These are phyloP conservation scores for Serilophus lunatus DNA, from an alignment of 2,113 vertebrate genomes.

Conservation along the genomic window DNA sequence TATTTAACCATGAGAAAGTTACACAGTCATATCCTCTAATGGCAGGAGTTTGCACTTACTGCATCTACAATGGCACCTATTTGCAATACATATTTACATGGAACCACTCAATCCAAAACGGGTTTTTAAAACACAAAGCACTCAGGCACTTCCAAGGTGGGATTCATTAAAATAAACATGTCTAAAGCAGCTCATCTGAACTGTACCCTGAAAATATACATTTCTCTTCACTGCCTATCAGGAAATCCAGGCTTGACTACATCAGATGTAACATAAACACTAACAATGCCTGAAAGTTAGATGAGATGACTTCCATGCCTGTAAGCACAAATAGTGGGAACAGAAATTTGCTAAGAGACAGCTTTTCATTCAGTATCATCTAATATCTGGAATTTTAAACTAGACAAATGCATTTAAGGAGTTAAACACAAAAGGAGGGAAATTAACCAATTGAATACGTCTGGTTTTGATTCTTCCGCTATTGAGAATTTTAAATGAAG, in stretches of 20 bases:
- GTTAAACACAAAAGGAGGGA: constrained; percentile 14
- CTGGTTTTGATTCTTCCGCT: constrained; percentile 8
- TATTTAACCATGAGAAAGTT: background rate
- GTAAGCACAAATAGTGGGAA: background rate
- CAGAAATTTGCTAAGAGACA: background rate
- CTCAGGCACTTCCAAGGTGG: background rate
- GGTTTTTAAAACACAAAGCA: background rate
- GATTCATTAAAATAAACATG: background rate
- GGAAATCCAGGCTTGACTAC: background rate
- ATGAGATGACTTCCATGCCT: background rate
- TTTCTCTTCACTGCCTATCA: background rate
- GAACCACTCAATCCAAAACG: background rate
- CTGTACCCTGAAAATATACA: background rate
- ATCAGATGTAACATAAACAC: background rate
- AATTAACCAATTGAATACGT: background rate
- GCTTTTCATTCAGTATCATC: background rate
- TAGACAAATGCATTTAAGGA: constrained; percentile 6
- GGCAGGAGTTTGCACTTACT: background rate
- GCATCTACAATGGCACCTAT: background rate
- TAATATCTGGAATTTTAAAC: background rate
- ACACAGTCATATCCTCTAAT: background rate
- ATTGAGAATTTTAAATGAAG: constrained; percentile 13
- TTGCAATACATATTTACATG: background rate
- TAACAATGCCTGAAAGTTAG: background rate
- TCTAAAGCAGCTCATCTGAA: background rate